Evolutionary conservation across 2,797 vertebrate genomes (phyloP), one percentile per base, ranked within the genome.

Genomic region (Mormyrus proboscirostris): DNA sequence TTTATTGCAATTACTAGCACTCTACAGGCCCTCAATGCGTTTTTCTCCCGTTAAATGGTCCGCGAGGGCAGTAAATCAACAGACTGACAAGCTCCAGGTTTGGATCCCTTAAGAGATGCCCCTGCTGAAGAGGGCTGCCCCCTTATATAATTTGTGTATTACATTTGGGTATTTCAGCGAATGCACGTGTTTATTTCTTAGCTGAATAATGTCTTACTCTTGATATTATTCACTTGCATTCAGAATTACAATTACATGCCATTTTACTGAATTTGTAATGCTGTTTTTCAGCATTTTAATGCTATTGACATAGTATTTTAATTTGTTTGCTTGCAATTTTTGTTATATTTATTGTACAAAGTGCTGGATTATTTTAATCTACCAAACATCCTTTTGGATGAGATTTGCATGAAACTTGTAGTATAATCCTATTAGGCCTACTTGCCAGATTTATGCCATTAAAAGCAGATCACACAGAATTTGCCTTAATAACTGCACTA

Each of bases 1-100:
- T 79, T 79, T 79, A 79, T 79, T 79, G 73, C 73, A 79, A 51
- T 85, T 85, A 51, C 83, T 85, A 51, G 38, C 49, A 85, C 83
- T 85, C 83, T 49, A 29, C 83, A 29, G 44, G 44, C n/a, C 44
- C 44, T 85, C 44, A n/a, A 51, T 47, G 83, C 44, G 4, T 51
- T 85, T 79, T 79, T 49, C 83, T 85, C 83, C 49, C 49, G 44
- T 29, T 85, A 85, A 85, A 85, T 50, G 49, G 83, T 22, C 49
- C 1, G 83, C 83, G 49, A 51, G 38, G 29, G 83, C 49, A 49
- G 83, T 51, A 51, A 85, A 85, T 85, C 44, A 85, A n/a, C 83
- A 51, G 83, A 12, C 44, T 49, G 22, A 8, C 47, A 51, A 85
- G 82, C 33, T 29, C 8, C 41, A 84, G 82, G 82, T 10, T 85